Conservation (phyloP, 2,113 vertebrate genomes). For the Capricornis sumatraensis region DNA sequence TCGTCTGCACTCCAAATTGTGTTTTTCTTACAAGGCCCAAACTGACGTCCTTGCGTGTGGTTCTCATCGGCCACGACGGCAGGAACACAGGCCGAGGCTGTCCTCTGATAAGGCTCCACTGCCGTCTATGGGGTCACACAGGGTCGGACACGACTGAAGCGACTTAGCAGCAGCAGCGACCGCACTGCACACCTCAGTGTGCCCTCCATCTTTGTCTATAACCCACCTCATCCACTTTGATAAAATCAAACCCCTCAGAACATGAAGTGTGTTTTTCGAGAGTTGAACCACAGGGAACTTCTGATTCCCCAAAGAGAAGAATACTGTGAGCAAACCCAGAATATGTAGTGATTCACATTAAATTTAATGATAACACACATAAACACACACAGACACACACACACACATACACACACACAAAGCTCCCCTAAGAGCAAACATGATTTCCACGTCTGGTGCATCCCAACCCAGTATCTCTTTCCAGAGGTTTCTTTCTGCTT, state of each 20-base stretch:
- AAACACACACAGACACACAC: neutral
- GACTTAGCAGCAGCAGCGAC: too few species aligned
- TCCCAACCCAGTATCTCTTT: neutral
- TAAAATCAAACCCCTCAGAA: neutral
- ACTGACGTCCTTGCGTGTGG: neutral
- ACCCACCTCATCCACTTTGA: neutral
- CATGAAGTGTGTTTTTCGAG: neutral
- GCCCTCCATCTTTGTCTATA: neutral
- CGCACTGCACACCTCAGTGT: accelerated
- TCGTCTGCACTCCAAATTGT: neutral
- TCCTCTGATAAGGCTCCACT: neutral
- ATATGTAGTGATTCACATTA: neutral
- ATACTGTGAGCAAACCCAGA: neutral
- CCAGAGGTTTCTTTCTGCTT: neutral
- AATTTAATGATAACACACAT: neutral
- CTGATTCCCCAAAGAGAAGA: neutral
- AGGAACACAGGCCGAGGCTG: neutral
- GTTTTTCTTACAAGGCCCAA: too few species aligned
- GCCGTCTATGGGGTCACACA: accelerated
- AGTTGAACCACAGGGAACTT: neutral
- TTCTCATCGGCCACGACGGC: neutral
- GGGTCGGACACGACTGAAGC: too few species aligned
- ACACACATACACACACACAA: neutral
- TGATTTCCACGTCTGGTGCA: neutral
- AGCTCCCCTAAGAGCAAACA: neutral